A percentile compares a stretch with the other conserved stretches of the same genome.
Evolutionary conservation across 2,113 vertebrate genomes (phyloP).

Genomic region (Petrocephalus microphthalmus): DNA sequence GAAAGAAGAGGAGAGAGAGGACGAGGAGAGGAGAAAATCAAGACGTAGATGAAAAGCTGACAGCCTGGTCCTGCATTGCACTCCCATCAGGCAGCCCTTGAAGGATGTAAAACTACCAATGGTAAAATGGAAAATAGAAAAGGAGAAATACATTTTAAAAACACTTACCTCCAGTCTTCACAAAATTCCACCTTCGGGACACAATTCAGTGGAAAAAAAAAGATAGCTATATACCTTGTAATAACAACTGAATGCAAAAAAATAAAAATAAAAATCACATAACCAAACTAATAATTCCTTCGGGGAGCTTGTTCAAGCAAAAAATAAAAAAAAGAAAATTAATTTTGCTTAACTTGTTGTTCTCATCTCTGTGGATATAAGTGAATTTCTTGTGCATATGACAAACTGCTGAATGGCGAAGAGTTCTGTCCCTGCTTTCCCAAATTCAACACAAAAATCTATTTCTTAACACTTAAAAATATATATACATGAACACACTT

Average conservation of each 20-base stretch:
- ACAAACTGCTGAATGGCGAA: not conserved
- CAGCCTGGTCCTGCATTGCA: conserved; percentile 13
- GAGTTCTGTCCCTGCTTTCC: not conserved
- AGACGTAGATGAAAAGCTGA: conserved; percentile 22
- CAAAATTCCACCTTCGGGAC: not conserved
- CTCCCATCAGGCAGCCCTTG: conserved; percentile 4
- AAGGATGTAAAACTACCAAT: conserved; percentile 10
- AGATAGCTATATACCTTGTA: not conserved
- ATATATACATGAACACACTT: not conserved
- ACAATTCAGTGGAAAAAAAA: not conserved
- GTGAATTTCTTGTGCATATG: not conserved
- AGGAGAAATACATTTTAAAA: not conserved
- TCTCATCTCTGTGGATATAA: not conserved
- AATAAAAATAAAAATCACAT: not conserved
- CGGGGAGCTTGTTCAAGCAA: not conserved
- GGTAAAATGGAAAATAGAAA: conserved; percentile 20
- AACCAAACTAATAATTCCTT: not conserved
- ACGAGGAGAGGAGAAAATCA: not conserved
- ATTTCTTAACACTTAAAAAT: conserved; percentile 5
- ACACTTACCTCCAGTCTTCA: conserved; percentile 47
- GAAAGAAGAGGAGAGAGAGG: conserved; percentile 14
- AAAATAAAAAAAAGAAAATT: not conserved
- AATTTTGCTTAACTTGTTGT: not conserved
- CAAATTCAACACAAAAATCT: conserved; percentile 2
- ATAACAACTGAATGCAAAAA: not conserved